Evolutionary conservation across 1,140 invertebrate species (phyloP).

Genomic region (Zaprionus vittiger): DNA sequence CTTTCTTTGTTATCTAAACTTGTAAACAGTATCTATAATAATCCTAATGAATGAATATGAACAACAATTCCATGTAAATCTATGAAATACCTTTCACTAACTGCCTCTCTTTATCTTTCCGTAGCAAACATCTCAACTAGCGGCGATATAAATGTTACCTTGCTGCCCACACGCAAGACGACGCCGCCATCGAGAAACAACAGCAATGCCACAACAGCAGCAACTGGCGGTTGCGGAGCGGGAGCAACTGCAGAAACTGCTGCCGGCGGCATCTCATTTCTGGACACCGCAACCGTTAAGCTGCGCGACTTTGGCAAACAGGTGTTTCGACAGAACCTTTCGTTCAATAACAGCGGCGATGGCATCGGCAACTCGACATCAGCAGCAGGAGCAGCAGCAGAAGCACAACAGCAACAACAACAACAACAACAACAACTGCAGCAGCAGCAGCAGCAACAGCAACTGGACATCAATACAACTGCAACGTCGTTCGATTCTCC

Average conservation of each 20-base stretch:
- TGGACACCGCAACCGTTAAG: slow-evolving; percentile 77
- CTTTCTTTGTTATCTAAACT: background rate
- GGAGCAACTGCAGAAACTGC: slow-evolving; percentile 11
- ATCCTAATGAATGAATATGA: background rate
- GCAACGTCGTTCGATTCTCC: slow-evolving; percentile 43
- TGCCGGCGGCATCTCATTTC: slow-evolving; percentile 59
- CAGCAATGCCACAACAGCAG: slow-evolving; percentile 28
- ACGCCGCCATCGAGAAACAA: slow-evolving; percentile 34
- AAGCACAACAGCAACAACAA: background rate
- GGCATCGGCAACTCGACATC: background rate
- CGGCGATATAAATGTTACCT: slow-evolving; percentile 30
- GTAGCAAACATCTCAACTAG: slow-evolving; percentile 18
- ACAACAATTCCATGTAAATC: background rate
- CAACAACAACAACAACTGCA: background rate
- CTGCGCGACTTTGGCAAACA: slow-evolving; percentile 76
- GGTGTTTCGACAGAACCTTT: slow-evolving; percentile 80
- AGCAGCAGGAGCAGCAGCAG: background rate
- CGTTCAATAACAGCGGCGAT: slow-evolving; percentile 70
- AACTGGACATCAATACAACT: slow-evolving; percentile 29
- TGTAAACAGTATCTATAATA: background rate
- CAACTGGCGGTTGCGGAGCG: slow-evolving; percentile 18
- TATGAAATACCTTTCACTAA: background rate
- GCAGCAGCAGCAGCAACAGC: background rate
- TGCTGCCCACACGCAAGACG: slow-evolving; percentile 29
- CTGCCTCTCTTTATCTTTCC: background rate